Percentiles rank a stretch among this genome's conserved stretches.
Conservation (phyloP, 2,888 invertebrate species). For the Melinaea marsaeus region DNA sequence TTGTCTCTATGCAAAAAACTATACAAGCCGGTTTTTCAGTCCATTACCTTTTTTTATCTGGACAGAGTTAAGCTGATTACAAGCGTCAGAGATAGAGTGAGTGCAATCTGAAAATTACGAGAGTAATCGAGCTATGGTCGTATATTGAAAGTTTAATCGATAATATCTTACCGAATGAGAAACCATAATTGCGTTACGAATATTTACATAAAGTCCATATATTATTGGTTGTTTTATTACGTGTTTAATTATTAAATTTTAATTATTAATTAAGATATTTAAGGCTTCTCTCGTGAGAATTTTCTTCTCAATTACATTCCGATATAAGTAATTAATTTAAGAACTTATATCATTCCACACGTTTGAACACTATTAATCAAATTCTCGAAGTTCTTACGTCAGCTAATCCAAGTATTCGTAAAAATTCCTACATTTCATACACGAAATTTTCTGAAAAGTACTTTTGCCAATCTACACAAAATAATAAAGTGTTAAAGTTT, state of each 20-base stretch:
- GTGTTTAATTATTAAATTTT: too few species aligned
- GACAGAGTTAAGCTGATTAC: slow-evolving; percentile 63
- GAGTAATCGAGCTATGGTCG: slow-evolving; percentile 16
- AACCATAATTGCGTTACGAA: too few species aligned
- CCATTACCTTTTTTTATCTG: slow-evolving; percentile 63
- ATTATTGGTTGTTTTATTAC: too few species aligned
- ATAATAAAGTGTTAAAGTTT: slow-evolving; percentile 6
- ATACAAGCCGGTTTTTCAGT: slow-evolving; percentile 48
- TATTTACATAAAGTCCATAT: too few species aligned
- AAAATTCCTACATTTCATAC: slow-evolving; percentile 6
- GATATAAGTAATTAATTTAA: background rate
- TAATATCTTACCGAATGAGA: background rate
- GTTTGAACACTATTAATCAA: slow-evolving; percentile 5
- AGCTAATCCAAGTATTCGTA: slow-evolving; percentile 7
- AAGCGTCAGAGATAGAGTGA: slow-evolving; percentile 47
- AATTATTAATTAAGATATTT: too few species aligned
- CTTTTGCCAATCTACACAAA: slow-evolving; percentile 8
- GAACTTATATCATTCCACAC: background rate
- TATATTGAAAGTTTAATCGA: slow-evolving; percentile 18
- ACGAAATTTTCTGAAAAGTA: slow-evolving; percentile 2
- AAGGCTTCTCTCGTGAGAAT: too few species aligned
- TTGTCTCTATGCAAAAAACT: slow-evolving; percentile 19
- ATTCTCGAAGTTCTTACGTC: slow-evolving; percentile 3
- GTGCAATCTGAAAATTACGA: slow-evolving; percentile 21
- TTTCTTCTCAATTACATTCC: too few species aligned